phyloP scores from a whole-genome alignment of 2,113 vertebrate genomes.

The Camelus dromedarius region DNA sequence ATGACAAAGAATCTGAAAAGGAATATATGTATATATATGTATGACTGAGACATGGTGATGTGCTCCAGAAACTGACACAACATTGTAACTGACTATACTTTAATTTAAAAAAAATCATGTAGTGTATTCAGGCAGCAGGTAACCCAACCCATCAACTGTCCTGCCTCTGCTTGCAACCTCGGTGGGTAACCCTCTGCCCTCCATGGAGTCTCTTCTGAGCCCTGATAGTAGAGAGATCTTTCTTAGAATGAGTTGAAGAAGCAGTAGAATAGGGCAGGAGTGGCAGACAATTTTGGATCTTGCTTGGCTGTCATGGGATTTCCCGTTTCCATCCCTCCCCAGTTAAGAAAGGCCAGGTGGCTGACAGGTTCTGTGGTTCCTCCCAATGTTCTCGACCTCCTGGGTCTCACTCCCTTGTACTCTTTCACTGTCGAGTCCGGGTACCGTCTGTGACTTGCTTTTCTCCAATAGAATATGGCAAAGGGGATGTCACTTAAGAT shows the following conservation, averaged over 20 bases:
- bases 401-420: too few relatives aligned
- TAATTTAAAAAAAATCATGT: neutral
- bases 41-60: too few relatives aligned
- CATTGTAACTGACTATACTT: too few relatives aligned
- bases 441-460: neutral
- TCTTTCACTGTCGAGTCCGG: neutral
- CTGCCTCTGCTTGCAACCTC: neutral
- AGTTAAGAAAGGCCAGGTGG: neutral
- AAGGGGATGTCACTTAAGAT: neutral
- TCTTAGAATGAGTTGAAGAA: neutral
- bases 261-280: rapidly evolving
- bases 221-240: neutral
- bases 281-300: neutral
- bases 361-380: neutral
- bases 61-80: too few relatives aligned
- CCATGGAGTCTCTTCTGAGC: neutral
- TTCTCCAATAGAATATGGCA: neutral
- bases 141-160: neutral
- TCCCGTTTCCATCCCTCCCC: too few relatives aligned
- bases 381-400: rapidly evolving
- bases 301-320: neutral
- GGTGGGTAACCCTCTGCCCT: rapidly evolving
- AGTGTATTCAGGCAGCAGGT: neutral
- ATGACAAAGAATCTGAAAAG: too few relatives aligned
- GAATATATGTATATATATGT: too few relatives aligned